phyloP scores from a whole-genome alignment of 2,797 vertebrate genomes.

The Adrianichthys oophorus region DNA sequence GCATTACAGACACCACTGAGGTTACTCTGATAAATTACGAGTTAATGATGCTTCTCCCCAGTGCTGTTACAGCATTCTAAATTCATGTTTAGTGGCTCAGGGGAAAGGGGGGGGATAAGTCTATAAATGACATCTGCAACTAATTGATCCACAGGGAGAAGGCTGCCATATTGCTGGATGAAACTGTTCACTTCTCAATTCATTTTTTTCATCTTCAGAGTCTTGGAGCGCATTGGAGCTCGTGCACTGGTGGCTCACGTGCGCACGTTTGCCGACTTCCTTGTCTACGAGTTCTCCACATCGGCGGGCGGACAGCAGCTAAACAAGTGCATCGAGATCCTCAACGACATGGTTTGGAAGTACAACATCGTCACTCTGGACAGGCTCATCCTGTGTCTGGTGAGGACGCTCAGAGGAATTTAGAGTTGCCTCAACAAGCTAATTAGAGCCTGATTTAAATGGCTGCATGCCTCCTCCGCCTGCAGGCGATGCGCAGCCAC shows the following conservation, averaged over 20 bases:
- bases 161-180: background rate
- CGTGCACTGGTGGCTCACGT: conserved; percentile 95
- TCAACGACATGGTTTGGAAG: conserved; percentile 99
- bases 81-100: conserved; percentile 25
- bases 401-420: conserved; percentile 65
- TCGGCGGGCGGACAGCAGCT: conserved; percentile 97
- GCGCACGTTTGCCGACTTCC: conserved; percentile 96
- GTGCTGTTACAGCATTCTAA: conserved; percentile 21
- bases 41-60: conserved; percentile 6
- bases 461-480: background rate
- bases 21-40: background rate
- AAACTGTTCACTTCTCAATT: background rate
- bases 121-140: conserved; percentile 14
- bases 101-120: background rate
- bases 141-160: conserved; percentile 27
- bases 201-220: conserved; percentile 72
- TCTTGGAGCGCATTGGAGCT: conserved; percentile 94
- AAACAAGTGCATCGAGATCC: conserved; percentile 99
- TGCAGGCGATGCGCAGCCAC: conserved; percentile 96
- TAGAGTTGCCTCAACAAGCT: background rate
- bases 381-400: conserved; percentile 94
- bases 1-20: background rate
- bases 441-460: background rate
- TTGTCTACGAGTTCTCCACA: conserved; percentile 98
- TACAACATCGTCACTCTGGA: conserved; percentile 99